phyloP scores from a whole-genome alignment of 2,888 invertebrate genomes.

The Clistopyga incitator region DNA sequence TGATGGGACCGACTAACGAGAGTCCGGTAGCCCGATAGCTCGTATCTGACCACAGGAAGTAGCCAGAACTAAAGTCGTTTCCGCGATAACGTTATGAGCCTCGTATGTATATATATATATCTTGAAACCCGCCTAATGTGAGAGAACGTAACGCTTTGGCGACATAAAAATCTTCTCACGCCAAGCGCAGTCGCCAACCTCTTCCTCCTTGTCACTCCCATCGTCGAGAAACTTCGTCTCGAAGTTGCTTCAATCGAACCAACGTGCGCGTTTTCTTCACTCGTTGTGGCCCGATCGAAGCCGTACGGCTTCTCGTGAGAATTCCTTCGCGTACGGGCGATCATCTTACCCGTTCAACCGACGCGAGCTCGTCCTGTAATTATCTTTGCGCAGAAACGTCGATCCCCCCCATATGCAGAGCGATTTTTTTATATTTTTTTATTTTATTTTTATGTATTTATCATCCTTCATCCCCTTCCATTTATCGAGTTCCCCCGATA shows the following conservation, averaged over 20 bases:
- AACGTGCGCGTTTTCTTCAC: conserved; percentile 51
- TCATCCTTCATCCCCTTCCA: too few species aligned
- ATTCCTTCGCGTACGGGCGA: conserved; percentile 72
- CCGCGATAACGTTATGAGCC: conserved; percentile 52
- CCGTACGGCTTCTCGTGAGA: conserved; percentile 76
- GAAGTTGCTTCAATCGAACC: conserved; percentile 30
- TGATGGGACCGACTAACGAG: conserved; percentile 30
- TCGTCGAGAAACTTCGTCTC: conserved; percentile 21
- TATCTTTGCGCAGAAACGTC: conserved; percentile 32
- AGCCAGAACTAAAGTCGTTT: conserved; percentile 55
- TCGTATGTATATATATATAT: conserved; percentile 54
- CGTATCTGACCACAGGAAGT: conserved; percentile 71
- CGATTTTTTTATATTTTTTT: too few species aligned
- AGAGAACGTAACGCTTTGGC: conserved; percentile 58
- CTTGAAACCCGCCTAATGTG: conserved; percentile 60
- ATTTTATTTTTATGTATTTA: too few species aligned
- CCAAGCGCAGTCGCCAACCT: conserved; percentile 15
- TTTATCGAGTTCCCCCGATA: too few species aligned
- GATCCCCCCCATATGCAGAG: conserved; percentile 13
- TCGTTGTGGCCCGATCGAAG: conserved; percentile 10
- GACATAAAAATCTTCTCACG: conserved; percentile 62
- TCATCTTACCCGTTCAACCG: conserved; percentile 70
- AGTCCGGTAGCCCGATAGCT: conserved; percentile 10
- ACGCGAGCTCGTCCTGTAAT: conserved; percentile 47
- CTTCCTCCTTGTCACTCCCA: conserved; percentile 9